Percentiles rank a stretch among this genome's conserved stretches.
Evolutionary conservation across 2,113 vertebrate genomes (phyloP).

Genomic region (Raja brachyura): DNA sequence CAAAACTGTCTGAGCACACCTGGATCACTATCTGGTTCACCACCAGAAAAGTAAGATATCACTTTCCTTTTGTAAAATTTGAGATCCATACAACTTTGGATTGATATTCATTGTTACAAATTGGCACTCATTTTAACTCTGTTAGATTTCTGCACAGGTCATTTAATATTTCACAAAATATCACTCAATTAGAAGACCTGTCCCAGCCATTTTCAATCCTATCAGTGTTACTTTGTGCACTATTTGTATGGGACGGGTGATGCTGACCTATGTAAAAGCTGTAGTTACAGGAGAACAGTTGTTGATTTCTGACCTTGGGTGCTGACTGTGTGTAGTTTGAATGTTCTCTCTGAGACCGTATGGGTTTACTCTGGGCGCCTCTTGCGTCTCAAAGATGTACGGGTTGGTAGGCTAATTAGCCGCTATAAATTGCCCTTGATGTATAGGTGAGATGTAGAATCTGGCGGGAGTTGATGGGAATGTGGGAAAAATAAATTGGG

Average conservation of each 20-base stretch:
- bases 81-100: background rate
- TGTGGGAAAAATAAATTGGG: too few relatives aligned
- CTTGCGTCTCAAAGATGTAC: too few relatives aligned
- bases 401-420: too few relatives aligned
- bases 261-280: background rate
- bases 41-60: constrained; percentile 72
- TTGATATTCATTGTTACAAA: background rate
- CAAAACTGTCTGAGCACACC: constrained; percentile 58
- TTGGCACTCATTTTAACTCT: background rate
- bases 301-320: too few relatives aligned
- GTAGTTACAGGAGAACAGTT: background rate
- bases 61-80: constrained; percentile 15
- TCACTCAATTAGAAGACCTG: background rate
- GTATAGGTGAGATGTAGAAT: too few relatives aligned
- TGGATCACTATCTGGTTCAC: constrained; percentile 60
- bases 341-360: too few relatives aligned
- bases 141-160: too few relatives aligned
- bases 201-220: too few relatives aligned
- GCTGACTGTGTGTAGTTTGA: too few relatives aligned
- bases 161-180: background rate
- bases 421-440: too few relatives aligned
- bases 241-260: background rate
- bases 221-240: background rate
- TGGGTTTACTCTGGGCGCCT: too few relatives aligned
- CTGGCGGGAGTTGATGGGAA: too few relatives aligned